Conservation (phyloP, 1,140 invertebrate species). For the Drosophila rhopaloa region DNA sequence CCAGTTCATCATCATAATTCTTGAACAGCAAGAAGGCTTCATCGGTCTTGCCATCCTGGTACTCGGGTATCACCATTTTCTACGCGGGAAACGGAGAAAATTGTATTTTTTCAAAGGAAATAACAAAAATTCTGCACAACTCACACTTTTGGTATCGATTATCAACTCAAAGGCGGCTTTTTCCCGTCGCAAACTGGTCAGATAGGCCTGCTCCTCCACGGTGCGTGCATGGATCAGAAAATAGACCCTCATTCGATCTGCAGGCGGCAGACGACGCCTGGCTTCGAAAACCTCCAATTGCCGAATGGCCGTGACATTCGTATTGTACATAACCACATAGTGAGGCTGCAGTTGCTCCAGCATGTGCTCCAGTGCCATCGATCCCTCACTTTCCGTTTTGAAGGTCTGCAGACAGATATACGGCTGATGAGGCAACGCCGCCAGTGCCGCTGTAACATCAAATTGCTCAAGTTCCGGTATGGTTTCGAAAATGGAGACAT, state of each 20-base stretch:
- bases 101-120: neutral
- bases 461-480: constrained; percentile 89
- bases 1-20: constrained; percentile 68
- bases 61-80: constrained; percentile 96
- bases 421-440: constrained; percentile 85
- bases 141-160: constrained; percentile 95
- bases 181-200: constrained; percentile 94
- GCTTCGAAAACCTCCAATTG: constrained; percentile 95
- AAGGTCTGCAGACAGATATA: constrained; percentile 91
- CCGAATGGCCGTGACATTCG: constrained; percentile 93
- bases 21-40: constrained; percentile 88
- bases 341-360: constrained; percentile 90
- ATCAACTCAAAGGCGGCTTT: constrained; percentile 97
- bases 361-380: constrained; percentile 88
- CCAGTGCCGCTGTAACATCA: constrained; percentile 87
- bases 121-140: constrained; percentile 28
- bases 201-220: constrained; percentile 97
- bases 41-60: constrained; percentile 94
- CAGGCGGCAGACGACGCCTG: constrained; percentile 88
- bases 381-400: constrained; percentile 89
- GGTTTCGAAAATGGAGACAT: constrained; percentile 87
- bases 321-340: constrained; percentile 96
- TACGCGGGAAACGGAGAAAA: constrained; percentile 75
- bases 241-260: constrained; percentile 90
- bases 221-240: constrained; percentile 95